Evolutionary conservation across 2,113 vertebrate genomes (phyloP), one percentile per base, ranked within the genome.

Genomic region (Pica pica): DNA sequence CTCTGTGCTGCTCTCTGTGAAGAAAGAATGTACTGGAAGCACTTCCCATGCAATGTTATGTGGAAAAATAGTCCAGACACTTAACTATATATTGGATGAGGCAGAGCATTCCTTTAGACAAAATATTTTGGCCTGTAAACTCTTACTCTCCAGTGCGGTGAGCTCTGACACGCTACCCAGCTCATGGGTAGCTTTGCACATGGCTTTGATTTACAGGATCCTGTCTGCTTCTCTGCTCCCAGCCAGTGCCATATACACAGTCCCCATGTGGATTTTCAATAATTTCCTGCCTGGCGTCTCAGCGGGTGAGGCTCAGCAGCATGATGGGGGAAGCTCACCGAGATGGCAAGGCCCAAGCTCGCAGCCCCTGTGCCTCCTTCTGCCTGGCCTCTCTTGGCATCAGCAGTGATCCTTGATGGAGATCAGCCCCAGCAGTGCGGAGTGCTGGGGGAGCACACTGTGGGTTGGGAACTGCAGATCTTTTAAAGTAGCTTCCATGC

Each of bases 391-490:
- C 52, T 55, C 77, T 26, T 44, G 37, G 56, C 44, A 27, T 42
- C 52, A 39, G 56, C 60, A 56, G 33, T 1, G 2, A 30, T 35
- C 10, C 52, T 79, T 0, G 44, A 27, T 44, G 57, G 57, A 60
- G 37, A 28, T 35, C 23, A 56, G 49, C 69, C 44, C 22, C 3
- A 2, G 8, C 7, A 4, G n/a, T 24, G 55, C 7, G 5, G 50
- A 53, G 10, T 0, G 0, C 5, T 13, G 31, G 20, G 8, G 16
- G 11, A n/a, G 10, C 49, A n/a, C 24, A 13, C 3, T 5, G 0
- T 10, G 13, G 27, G 1, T 16, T 82, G 69, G 77, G 30, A 82
- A 13, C 27, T 30, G 37, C 37, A n/a, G 41, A 20, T 39, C 35
- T 76, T 42, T 57, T 14, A n/a, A 27, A 73, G 20, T 27, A 41